phyloP scores from a whole-genome alignment of 2,797 vertebrate species.

The Protonibea diacanthus region DNA sequence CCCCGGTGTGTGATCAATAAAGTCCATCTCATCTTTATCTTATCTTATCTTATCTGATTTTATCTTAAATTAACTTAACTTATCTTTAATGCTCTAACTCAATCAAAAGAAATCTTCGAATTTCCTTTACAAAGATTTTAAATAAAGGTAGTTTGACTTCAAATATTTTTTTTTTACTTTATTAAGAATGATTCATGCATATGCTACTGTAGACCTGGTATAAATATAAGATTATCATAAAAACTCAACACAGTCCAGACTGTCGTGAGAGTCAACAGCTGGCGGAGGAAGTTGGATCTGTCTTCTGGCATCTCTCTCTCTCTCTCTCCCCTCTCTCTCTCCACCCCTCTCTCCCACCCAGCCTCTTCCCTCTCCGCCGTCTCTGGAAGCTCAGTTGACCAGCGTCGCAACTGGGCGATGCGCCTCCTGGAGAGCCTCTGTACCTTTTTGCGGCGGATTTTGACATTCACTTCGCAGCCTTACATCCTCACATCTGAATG shows the following conservation, averaged over 20 bases:
- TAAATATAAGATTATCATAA: too few species aligned
- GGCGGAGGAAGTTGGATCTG: conserved; percentile 43
- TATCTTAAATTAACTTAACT: too few species aligned
- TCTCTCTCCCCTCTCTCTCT: conserved; percentile 1
- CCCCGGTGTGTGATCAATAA: too few species aligned
- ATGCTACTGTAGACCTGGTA: too few species aligned
- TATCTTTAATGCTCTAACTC: too few species aligned
- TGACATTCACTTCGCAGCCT: conserved; percentile 17
- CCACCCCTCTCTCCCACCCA: not conserved
- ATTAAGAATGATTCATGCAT: too few species aligned
- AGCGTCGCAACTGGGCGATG: conserved; percentile 82
- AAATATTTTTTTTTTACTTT: too few species aligned
- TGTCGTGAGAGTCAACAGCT: conserved; percentile 54
- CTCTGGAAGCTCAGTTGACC: conserved; percentile 72
- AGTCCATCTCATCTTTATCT: too few species aligned
- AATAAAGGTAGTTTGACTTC: too few species aligned
- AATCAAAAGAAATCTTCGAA: too few species aligned
- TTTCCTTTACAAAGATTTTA: too few species aligned
- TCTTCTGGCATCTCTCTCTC: conserved; percentile 6
- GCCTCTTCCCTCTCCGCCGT: conserved; percentile 47
- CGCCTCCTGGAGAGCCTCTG: conserved; percentile 52
- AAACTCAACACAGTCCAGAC: not conserved
- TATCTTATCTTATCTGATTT: too few species aligned
- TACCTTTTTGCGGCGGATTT: conserved; percentile 13
- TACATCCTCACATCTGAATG: conserved; percentile 8